Evolutionary conservation across 2,888 invertebrate species (phyloP).

Genomic region (Bedellia somnulentella): DNA sequence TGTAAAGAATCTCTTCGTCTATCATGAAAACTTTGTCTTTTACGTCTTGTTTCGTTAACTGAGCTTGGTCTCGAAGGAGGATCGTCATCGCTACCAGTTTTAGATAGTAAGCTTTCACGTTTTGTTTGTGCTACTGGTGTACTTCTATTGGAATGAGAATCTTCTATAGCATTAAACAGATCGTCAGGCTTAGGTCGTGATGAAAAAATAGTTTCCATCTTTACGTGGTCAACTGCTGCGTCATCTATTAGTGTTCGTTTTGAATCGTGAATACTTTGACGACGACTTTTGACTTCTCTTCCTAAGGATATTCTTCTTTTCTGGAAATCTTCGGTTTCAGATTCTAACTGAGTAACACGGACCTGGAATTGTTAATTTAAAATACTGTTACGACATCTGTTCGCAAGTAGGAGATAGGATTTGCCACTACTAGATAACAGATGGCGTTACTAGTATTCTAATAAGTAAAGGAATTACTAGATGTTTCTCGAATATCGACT

Average conservation of each 20-base stretch:
- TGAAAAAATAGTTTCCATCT: constrained; percentile 22
- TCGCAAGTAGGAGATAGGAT: too few species aligned
- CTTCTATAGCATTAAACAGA: constrained; percentile 32
- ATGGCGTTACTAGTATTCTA: too few species aligned
- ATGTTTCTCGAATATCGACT: too few species aligned
- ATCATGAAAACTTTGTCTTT: constrained; percentile 41
- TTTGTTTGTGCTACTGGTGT: too few species aligned
- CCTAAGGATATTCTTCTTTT: not conserved
- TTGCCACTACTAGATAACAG: too few species aligned
- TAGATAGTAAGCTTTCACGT: not conserved
- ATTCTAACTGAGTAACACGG: constrained; percentile 22
- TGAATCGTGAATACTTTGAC: constrained; percentile 37
- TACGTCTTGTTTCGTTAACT: constrained; percentile 26
- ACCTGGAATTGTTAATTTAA: constrained; percentile 15
- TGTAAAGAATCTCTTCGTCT: constrained; percentile 24
- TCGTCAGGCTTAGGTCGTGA: constrained; percentile 24
- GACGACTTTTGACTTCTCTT: constrained; percentile 20
- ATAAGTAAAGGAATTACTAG: too few species aligned
- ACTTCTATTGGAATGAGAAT: constrained; percentile 28
- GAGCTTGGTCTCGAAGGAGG: constrained; percentile 25
- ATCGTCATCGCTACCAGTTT: constrained; percentile 26
- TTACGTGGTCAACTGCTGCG: constrained; percentile 26
- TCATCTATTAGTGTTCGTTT: constrained; percentile 17
- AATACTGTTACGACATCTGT: not conserved
- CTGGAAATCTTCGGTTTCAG: constrained; percentile 12